Conservation (phyloP, 2,113 vertebrate genomes). For the Pollimyrus isidori region DNA sequence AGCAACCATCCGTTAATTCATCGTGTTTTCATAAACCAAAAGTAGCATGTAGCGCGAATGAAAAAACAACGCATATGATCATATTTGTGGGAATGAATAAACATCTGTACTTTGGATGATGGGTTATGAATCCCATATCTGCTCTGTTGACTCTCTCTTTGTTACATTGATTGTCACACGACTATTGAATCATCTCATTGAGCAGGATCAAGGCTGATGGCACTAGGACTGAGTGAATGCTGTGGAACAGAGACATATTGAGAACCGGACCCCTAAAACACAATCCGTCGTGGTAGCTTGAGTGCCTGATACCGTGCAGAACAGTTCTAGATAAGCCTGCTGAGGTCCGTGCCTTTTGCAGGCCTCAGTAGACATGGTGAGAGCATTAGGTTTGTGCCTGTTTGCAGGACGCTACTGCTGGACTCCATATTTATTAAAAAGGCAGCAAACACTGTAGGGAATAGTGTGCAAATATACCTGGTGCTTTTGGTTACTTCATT, state of each 20-base stretch:
- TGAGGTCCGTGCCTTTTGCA: not conserved
- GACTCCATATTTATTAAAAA: not conserved
- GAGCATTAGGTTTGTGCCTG: not conserved
- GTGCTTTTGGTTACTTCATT: not conserved
- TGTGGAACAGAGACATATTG: not conserved
- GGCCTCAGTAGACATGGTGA: not conserved
- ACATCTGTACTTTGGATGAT: not conserved
- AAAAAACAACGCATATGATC: not conserved
- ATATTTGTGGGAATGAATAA: not conserved
- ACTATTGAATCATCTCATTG: conserved; percentile 22
- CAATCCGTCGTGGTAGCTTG: not conserved
- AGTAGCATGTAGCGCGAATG: not conserved
- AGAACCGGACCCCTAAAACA: not conserved
- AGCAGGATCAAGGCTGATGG: not conserved
- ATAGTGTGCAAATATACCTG: not conserved
- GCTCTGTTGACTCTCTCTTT: not conserved
- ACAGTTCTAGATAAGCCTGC: not conserved
- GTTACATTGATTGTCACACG: conserved; percentile 21
- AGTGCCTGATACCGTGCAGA: not conserved
- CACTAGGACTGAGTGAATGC: not conserved
- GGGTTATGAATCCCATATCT: not conserved
- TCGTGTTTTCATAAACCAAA: not conserved
- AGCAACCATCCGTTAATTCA: not conserved
- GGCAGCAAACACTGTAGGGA: not conserved
- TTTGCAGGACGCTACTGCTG: not conserved